Evolutionary conservation across 2,113 vertebrate species (phyloP).

Genomic region (Bothrops jararaca): DNA sequence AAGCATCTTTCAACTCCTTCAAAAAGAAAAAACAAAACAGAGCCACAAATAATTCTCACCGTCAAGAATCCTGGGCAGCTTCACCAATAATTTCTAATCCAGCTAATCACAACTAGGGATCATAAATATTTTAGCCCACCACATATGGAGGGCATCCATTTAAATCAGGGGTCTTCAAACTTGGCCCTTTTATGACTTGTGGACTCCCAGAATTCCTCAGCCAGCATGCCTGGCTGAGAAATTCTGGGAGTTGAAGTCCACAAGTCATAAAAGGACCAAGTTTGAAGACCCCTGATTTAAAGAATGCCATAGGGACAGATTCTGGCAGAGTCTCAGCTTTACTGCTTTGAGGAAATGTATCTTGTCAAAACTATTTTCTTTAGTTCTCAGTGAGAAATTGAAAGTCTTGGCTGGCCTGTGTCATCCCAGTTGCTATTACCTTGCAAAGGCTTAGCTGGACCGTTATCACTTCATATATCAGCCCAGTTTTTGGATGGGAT

Average conservation of each 20-base stretch:
- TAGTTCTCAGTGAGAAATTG: background rate
- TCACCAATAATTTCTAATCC: background rate
- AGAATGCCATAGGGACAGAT: background rate
- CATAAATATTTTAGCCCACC: background rate
- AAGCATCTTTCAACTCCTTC: slow-evolving; percentile 76
- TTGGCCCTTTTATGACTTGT: no score
- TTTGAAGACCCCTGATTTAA: no score
- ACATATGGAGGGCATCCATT: background rate
- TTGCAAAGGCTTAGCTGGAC: background rate
- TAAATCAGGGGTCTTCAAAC: background rate
- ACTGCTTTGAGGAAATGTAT: background rate
- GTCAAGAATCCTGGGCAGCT: background rate
- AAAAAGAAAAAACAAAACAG: background rate
- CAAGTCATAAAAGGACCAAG: no score
- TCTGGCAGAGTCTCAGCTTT: background rate
- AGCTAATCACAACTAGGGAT: background rate
- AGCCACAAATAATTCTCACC: background rate
- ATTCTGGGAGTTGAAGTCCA: no score
- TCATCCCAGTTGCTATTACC: no score
- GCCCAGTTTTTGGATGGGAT: background rate
- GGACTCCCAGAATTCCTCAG: no score
- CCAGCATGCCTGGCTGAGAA: no score
- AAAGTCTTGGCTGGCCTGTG: background rate
- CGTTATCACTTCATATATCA: background rate
- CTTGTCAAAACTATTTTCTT: background rate